These are phyloP conservation scores for Drosophila saltans DNA, from an alignment of 1,140 invertebrate species.

Conservation along the genomic window DNA sequence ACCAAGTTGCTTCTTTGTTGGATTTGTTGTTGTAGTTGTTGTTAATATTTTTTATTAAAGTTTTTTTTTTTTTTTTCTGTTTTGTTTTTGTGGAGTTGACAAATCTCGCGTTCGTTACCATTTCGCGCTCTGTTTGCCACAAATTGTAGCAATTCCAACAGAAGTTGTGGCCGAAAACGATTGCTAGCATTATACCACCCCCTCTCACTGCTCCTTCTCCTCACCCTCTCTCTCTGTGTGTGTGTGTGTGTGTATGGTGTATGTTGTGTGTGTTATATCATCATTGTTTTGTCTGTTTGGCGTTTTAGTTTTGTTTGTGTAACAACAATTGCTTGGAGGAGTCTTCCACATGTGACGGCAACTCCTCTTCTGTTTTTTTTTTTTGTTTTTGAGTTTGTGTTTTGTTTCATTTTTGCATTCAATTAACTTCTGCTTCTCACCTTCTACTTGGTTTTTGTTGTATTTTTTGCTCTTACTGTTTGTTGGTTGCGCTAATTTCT, in stretches of 20 bases:
- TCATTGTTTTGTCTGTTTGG: slow-evolving; percentile 38
- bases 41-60: slow-evolving; percentile 33
- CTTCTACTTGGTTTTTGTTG: slow-evolving; percentile 36
- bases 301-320: slow-evolving; percentile 29
- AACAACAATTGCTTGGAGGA: slow-evolving; percentile 39
- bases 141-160: slow-evolving; percentile 70
- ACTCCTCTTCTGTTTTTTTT: slow-evolving; percentile 35
- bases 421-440: slow-evolving; percentile 76
- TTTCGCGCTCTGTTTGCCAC: slow-evolving; percentile 76
- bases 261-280: slow-evolving; percentile 49
- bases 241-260: slow-evolving; percentile 25
- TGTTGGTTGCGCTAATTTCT: slow-evolving; percentile 57
- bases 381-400: background rate
- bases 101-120: slow-evolving; percentile 69
- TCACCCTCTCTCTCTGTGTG: background rate
- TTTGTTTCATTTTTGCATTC: slow-evolving; percentile 58
- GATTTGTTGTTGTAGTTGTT: slow-evolving; percentile 12
- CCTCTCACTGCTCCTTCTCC: slow-evolving; percentile 13
- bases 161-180: slow-evolving; percentile 41
- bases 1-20: slow-evolving; percentile 52
- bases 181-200: slow-evolving; percentile 26
- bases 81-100: slow-evolving; percentile 52
- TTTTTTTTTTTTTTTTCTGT: too few species aligned
- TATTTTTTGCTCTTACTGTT: slow-evolving; percentile 23
- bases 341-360: slow-evolving; percentile 60